phyloP scores from a whole-genome alignment of 2,113 vertebrate species.

The Panthera tigris region DNA sequence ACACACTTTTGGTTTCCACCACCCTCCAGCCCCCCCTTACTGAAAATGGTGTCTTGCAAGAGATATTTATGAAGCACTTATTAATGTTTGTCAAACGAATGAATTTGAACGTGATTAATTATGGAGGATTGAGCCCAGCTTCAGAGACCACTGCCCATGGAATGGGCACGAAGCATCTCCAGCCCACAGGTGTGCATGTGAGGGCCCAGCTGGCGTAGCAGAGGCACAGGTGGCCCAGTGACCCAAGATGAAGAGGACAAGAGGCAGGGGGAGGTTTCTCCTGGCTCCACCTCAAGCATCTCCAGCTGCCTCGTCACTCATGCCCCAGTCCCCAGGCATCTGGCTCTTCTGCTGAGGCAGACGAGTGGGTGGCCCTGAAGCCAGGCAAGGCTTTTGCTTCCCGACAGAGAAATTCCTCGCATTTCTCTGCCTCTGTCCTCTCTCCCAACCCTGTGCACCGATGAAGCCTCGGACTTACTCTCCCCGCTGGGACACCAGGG shows the following conservation, averaged over 20 bases:
- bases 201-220: background rate
- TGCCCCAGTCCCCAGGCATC: background rate
- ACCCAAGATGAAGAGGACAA: background rate
- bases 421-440: conserved; percentile 64
- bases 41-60: background rate
- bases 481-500: background rate
- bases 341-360: background rate
- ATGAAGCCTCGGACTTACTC: conserved; percentile 39
- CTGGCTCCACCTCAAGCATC: background rate
- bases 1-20: background rate
- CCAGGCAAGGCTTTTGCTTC: conserved; percentile 53
- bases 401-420: conserved; percentile 60
- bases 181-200: background rate
- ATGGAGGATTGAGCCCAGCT: background rate
- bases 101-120: background rate
- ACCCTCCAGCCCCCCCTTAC: background rate
- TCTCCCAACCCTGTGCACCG: conserved; percentile 6
- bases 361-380: conserved; percentile 37
- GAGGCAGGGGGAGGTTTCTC: background rate
- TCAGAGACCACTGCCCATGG: background rate
- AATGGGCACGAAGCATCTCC: background rate
- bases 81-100: background rate
- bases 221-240: background rate
- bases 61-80: background rate
- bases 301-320: background rate